Evolutionary conservation across 2,888 invertebrate genomes (phyloP).

Genomic region (Aelia acuminata): DNA sequence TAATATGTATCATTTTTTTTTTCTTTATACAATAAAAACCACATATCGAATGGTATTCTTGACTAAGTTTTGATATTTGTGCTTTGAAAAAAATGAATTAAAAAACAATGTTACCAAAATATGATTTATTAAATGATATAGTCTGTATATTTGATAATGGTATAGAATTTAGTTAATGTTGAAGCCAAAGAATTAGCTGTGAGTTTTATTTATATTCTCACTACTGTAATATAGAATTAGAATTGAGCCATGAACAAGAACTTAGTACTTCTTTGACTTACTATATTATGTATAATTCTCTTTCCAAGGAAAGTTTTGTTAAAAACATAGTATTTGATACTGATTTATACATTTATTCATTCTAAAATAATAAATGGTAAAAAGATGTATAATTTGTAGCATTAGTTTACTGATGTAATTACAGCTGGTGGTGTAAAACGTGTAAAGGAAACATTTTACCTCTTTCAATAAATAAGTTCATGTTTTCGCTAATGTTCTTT

Average conservation of each 20-base stretch:
- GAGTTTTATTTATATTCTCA: slow-evolving; percentile 47
- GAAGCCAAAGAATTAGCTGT: slow-evolving; percentile 59
- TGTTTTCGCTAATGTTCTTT: background rate
- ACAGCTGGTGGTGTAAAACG: background rate
- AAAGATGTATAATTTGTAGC: background rate
- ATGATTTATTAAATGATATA: slow-evolving; percentile 41
- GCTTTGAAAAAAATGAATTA: background rate
- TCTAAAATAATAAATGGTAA: background rate
- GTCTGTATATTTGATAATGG: slow-evolving; percentile 52
- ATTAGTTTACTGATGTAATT: background rate
- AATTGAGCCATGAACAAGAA: background rate
- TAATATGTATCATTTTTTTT: background rate
- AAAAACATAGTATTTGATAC: background rate
- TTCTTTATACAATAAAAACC: background rate
- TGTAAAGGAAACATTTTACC: background rate
- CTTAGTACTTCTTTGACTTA: background rate
- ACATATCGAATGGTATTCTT: slow-evolving; percentile 21
- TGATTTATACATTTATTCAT: background rate
- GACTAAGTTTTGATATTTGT: slow-evolving; percentile 3
- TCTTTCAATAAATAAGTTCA: background rate
- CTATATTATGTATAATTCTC: background rate
- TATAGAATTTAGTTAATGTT: slow-evolving; percentile 29
- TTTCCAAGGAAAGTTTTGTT: background rate
- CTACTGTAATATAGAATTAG: slow-evolving; percentile 6
- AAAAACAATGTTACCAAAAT: slow-evolving; percentile 42